Evolutionary conservation across 1,140 invertebrate species (phyloP), one percentile per base, ranked within the genome.

Genomic region (Drosophila ambigua): DNA sequence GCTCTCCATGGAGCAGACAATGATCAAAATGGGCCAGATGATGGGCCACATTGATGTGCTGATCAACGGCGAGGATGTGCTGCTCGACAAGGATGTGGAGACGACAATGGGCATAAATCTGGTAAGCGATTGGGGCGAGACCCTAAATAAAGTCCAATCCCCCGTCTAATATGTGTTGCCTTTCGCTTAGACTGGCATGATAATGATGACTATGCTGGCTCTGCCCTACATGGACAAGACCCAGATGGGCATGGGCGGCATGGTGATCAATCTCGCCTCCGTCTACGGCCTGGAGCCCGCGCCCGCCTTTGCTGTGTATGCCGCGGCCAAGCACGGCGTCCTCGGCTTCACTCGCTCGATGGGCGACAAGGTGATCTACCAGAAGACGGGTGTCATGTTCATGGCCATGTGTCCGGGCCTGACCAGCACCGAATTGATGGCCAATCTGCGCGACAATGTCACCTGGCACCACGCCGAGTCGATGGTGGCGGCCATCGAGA

Each of bases 261-360:
- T 94, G 26, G 93, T 96, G 16, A 92, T 95, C 2, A 96, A 95
- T 55, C 82, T 95, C 24, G 92, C 94, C 15, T 95, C 95, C 4
- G 93, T 95, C 59, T 91, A 93, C 69, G 94, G 95, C 41, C 90
- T 94, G 55, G 77, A 91, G 44, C 90, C 90, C 0, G 51, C 83
- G 2, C 84, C 85, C 26, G 72, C 84, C 20, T 76, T 90, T 39
- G 93, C 93, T 3, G 88, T 92, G 7, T 94, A 94, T 61, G 72
- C 77, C 3, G 93, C 92, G 2, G 92, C 93, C 31, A 94, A 94
- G 66, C 92, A 93, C 66, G 93, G 92, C 24, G 90, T 94, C 8
- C 55, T 93, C n/a, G 93, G 92, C 9, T 93, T 93, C 63, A 93
- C 93, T 0, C 87, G 92, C 23, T 92, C 92, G 15, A 89, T 92